Conservation (phyloP, 2,797 vertebrate species). For the Eulemur albifrons region DNA sequence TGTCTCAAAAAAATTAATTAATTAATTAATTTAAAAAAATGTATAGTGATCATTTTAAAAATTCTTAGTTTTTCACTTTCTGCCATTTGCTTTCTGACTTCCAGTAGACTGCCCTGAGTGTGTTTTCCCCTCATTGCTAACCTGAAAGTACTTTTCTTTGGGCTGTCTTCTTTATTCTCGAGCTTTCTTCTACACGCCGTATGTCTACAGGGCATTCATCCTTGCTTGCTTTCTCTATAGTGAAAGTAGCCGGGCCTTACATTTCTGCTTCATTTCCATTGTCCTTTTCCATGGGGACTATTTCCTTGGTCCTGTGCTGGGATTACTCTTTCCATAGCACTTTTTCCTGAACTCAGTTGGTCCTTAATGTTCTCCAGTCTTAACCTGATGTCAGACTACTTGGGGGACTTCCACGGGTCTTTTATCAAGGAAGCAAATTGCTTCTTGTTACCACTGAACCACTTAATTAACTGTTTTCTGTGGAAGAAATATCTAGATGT, state of each 20-base stretch:
- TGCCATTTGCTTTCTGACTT: neutral
- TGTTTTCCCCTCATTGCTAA: neutral
- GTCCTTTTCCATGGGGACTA: neutral
- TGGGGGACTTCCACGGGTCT: neutral
- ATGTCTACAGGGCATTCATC: neutral
- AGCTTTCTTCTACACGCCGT: neutral
- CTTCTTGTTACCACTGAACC: neutral
- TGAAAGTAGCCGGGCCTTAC: neutral
- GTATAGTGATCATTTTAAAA: neutral
- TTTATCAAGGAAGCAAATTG: neutral
- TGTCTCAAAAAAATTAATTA: too few species aligned
- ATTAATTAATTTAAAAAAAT: neutral
- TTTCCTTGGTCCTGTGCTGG: neutral
- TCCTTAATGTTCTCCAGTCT: neutral
- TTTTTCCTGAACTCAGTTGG: neutral
- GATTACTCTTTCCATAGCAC: neutral
- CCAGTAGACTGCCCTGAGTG: neutral
- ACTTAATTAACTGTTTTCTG: neutral
- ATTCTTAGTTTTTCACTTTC: neutral
- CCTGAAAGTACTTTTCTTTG: neutral
- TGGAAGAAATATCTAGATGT: neutral
- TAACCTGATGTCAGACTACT: neutral
- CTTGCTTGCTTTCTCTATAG: neutral
- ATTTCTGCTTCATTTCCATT: slow-evolving; percentile 33
- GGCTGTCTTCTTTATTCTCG: neutral